phyloP scores from a whole-genome alignment of 1,140 invertebrate species.

The Leptopilina boulardi region DNA sequence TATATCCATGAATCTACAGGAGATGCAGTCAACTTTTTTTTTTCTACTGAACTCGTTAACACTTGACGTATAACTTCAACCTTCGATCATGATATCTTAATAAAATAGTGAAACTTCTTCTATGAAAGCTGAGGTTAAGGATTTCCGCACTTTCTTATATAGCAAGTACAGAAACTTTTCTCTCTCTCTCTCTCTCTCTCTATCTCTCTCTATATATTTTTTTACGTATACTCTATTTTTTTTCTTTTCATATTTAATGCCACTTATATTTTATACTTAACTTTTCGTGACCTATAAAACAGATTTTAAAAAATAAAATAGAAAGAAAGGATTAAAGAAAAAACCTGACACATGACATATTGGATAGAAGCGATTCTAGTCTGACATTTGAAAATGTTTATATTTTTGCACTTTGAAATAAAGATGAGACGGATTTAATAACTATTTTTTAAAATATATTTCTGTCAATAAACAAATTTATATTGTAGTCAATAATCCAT shows the following conservation, averaged over 20 bases:
- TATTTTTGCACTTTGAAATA: too few relatives aligned
- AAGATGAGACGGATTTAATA: too few relatives aligned
- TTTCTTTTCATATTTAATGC: too few relatives aligned
- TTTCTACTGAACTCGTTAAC: conserved; percentile 8
- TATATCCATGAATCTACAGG: background rate
- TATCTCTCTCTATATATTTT: background rate
- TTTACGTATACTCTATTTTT: background rate
- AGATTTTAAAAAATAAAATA: background rate
- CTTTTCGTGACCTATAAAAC: too few relatives aligned
- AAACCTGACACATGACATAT: background rate
- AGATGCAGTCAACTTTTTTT: conserved; percentile 15
- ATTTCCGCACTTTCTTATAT: background rate
- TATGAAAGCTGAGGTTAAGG: background rate
- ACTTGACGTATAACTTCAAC: conserved; percentile 10
- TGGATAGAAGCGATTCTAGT: background rate
- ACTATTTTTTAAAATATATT: too few relatives aligned
- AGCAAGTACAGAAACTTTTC: background rate
- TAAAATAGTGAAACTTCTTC: conserved; percentile 15
- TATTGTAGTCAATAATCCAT: background rate
- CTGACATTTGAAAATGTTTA: too few relatives aligned
- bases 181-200: background rate
- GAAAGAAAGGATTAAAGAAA: background rate
- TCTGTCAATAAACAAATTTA: background rate
- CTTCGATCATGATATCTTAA: conserved; percentile 5
- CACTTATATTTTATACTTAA: too few relatives aligned